phyloP scores from a whole-genome alignment of 2,113 vertebrate genomes.

The Eretmodus cyanostictus region DNA sequence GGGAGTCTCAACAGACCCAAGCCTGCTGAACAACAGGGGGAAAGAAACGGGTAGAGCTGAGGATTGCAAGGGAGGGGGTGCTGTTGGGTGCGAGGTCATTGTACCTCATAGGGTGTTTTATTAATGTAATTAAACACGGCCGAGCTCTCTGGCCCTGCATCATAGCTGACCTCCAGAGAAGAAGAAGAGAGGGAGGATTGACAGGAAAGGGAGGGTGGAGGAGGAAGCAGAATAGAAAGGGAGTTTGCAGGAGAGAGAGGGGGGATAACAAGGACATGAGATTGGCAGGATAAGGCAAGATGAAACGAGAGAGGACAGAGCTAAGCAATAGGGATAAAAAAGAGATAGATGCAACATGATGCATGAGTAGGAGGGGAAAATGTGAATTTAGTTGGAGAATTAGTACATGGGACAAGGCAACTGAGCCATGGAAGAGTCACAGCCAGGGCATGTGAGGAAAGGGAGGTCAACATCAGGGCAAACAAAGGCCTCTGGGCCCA shows the following conservation, averaged over 20 bases:
- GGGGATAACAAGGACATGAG: constrained; percentile 56
- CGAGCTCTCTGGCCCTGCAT: constrained; percentile 54
- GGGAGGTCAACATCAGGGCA: constrained; percentile 42
- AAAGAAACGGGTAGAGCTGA: not conserved
- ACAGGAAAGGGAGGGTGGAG: not conserved
- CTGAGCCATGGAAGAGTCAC: constrained; percentile 35
- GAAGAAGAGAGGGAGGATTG: not conserved
- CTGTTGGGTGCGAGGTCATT: constrained; percentile 55
- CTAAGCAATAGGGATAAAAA: constrained; percentile 44
- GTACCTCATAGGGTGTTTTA: constrained; percentile 67
- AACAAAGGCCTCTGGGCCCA: constrained; percentile 23
- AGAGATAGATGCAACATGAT: constrained; percentile 37
- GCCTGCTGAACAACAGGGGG: constrained; percentile 26
- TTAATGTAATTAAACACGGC: constrained; percentile 72
- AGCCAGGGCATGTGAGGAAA: constrained; percentile 39
- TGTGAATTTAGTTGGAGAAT: constrained; percentile 39
- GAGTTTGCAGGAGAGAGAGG: not conserved
- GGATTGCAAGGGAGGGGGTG: constrained; percentile 1
- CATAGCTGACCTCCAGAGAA: constrained; percentile 61
- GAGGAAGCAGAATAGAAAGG: not conserved
- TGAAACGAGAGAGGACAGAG: constrained; percentile 50
- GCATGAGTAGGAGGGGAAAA: constrained; percentile 32
- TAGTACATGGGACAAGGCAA: constrained; percentile 10
- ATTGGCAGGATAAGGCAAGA: constrained; percentile 52
- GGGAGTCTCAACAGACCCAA: constrained; percentile 40